phyloP scores from a whole-genome alignment of 2,888 invertebrate genomes.

The Papilio demoleus region DNA sequence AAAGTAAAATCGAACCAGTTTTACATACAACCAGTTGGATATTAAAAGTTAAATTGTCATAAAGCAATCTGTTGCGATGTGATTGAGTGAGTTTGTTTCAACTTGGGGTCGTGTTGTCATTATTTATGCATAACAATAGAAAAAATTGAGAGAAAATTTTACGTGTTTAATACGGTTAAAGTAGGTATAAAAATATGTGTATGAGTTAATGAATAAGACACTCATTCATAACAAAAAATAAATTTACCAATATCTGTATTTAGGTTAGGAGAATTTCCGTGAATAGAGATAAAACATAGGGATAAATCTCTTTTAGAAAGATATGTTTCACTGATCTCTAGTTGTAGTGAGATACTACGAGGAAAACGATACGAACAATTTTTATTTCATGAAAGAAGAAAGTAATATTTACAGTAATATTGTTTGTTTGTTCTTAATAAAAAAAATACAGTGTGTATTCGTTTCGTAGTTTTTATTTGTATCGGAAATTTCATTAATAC shows the following conservation, averaged over 20 bases:
- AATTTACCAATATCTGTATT: neutral
- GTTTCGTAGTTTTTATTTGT: too few relatives aligned
- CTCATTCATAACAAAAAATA: too few relatives aligned
- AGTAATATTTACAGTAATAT: neutral
- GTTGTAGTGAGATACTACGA: neutral
- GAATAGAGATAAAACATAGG: neutral
- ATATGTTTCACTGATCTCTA: neutral
- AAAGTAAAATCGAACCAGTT: neutral
- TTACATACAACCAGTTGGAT: neutral
- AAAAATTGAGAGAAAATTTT: neutral
- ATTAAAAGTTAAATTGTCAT: conserved; percentile 31
- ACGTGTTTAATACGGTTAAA: neutral
- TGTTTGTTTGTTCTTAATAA: too few relatives aligned
- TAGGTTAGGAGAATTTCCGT: neutral
- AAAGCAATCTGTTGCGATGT: too few relatives aligned
- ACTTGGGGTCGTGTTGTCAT: neutral
- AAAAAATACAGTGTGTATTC: too few relatives aligned
- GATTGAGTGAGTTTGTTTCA: conserved; percentile 14
- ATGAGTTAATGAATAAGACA: too few relatives aligned
- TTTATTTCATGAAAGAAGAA: neutral
- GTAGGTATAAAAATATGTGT: too few relatives aligned
- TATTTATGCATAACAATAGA: conserved; percentile 3
- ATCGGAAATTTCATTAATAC: too few relatives aligned
- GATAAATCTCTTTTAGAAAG: neutral
- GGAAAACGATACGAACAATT: neutral